phyloP scores from a whole-genome alignment of 2,888 invertebrate genomes.

The Macrosiphum euphorbiae region DNA sequence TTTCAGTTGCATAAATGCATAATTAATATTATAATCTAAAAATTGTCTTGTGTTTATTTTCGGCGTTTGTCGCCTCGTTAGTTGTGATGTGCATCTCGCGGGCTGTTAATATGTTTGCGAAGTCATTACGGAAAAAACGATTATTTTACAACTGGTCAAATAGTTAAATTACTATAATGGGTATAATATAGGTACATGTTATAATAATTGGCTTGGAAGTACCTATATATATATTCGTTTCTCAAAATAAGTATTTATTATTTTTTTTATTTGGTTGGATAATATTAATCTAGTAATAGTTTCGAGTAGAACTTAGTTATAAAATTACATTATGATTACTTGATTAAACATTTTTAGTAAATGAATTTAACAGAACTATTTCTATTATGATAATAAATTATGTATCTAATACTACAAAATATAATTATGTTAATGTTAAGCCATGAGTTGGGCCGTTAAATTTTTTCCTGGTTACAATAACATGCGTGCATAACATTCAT shows the following conservation, averaged over 20 bases:
- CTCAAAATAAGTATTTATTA: not conserved
- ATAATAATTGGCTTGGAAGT: not conserved
- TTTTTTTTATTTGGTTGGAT: not conserved
- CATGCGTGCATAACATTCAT: not conserved
- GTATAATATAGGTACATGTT: not conserved
- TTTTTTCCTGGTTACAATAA: not conserved
- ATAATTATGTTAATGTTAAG: not conserved
- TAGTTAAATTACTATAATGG: not conserved
- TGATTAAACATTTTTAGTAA: not conserved
- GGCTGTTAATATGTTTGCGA: not conserved
- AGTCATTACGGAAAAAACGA: not conserved
- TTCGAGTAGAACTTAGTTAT: not conserved
- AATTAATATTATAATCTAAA: not conserved
- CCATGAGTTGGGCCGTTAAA: not conserved
- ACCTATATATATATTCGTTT: not conserved
- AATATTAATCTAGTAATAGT: not conserved
- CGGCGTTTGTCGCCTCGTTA: not conserved
- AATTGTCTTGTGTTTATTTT: not conserved
- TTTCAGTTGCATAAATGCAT: not conserved
- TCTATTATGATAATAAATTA: not conserved
- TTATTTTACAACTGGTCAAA: constrained; percentile 7
- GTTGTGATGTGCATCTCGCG: not conserved
- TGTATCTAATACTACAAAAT: not conserved
- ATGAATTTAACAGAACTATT: not conserved
- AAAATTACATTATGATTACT: not conserved